phyloP scores from a whole-genome alignment of 2,888 invertebrate species.

The Anthophora plumipes region DNA sequence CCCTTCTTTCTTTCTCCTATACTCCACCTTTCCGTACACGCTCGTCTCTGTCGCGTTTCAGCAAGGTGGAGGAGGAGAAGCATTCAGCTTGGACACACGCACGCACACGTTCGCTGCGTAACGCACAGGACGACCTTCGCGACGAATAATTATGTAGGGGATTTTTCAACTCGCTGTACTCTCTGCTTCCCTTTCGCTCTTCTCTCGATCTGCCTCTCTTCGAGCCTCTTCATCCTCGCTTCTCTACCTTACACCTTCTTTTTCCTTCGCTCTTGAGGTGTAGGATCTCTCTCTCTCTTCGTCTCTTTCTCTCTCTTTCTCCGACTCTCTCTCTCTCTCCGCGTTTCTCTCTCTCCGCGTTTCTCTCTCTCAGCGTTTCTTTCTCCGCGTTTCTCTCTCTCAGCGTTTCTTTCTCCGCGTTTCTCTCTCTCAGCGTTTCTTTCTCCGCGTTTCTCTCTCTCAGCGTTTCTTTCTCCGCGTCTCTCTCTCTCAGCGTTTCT shows the following conservation, averaged over 20 bases:
- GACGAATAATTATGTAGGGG: constrained; percentile 80
- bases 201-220: constrained; percentile 4
- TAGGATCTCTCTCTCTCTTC: too few relatives aligned
- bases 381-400: too few relatives aligned
- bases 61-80: constrained; percentile 49
- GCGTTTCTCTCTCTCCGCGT: too few relatives aligned
- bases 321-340: too few relatives aligned
- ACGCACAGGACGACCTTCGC: constrained; percentile 81
- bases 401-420: too few relatives aligned
- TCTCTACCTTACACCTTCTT: not conserved
- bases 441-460: too few relatives aligned
- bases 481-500: too few relatives aligned
- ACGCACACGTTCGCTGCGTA: constrained; percentile 64
- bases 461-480: too few relatives aligned
- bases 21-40: constrained; percentile 4
- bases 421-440: too few relatives aligned
- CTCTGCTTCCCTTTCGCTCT: constrained; percentile 15
- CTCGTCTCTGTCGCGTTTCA: constrained; percentile 26
- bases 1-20: constrained; percentile 2
- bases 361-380: too few relatives aligned
- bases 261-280: too few relatives aligned
- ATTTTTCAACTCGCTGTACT: constrained; percentile 73
- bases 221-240: not conserved
- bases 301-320: too few relatives aligned
- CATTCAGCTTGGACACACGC: constrained; percentile 47